A percentile compares a stretch with the other conserved stretches of the same genome.
Evolutionary conservation across 1,140 invertebrate genomes (phyloP).

Genomic region (Diachasma alloeum): DNA sequence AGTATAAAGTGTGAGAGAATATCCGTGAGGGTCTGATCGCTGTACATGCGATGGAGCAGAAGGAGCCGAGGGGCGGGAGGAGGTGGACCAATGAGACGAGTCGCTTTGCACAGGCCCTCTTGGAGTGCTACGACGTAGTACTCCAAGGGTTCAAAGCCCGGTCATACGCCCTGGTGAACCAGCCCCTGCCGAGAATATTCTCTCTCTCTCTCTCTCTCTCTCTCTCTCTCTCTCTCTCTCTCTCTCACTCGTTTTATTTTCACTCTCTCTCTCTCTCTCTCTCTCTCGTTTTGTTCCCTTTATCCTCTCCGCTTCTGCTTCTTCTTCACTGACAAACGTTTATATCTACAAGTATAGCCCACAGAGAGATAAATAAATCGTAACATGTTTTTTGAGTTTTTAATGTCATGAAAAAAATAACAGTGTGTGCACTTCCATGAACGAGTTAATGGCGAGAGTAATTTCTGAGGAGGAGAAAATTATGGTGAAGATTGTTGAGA

Average conservation of each 20-base stretch:
- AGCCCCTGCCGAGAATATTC: not conserved
- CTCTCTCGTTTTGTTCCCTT: not conserved
- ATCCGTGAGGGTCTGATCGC: not conserved
- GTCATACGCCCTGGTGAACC: not conserved
- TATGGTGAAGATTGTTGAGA: no score
- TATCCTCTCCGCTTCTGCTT: not conserved
- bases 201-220: not conserved
- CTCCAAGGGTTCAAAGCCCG: constrained; percentile 10
- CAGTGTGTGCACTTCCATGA: not conserved
- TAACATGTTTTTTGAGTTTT: not conserved
- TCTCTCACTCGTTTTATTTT: not conserved
- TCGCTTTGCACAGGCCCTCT: not conserved
- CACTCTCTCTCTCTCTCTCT: not conserved
- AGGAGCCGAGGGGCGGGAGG: not conserved
- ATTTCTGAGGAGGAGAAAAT: not conserved
- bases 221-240: no score
- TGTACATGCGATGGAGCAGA: not conserved
- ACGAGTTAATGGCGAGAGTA: not conserved
- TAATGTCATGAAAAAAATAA: not conserved
- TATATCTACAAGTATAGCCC: not conserved
- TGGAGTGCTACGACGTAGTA: not conserved
- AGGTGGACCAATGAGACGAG: not conserved
- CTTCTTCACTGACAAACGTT: not conserved
- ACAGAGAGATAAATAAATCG: constrained; percentile 1
- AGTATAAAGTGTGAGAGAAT: no score